Base-by-base conservation (phyloP, 2,888 invertebrate genomes). In the Piscicola geometra region DNA sequence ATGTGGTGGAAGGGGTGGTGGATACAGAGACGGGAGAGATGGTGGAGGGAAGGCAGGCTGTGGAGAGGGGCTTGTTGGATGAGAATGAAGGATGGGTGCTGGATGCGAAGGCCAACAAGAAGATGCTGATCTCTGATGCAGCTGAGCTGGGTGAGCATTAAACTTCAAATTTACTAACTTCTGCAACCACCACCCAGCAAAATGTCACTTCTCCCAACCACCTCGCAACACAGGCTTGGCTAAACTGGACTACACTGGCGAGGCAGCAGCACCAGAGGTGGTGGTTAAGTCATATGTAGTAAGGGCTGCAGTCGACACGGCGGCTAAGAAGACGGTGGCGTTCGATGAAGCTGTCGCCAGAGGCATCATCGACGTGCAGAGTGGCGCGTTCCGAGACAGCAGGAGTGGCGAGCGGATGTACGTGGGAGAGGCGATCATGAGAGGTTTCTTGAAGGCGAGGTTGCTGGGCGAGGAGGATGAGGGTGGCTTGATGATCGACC, bases 31-130 rank as follows among this genome's bases (percentile, higher is more conserved):
- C 35, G 1, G 68, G 50, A 15, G 73, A 78, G 75, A 52, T 77
- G 35, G 52, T 81, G 1, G 70, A 76, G 21, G 78, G 80, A 18
- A 76, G 81, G 33, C 93, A 95, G 88, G 94, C 94, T 36, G 94
- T 96, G 81, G 92, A 93, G 84, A 89, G 91, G 82, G 94, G 94
- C 84, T 89, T 96, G 71, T 90, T 90, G 84, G 94, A 94, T 82
- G 93, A 94, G 5, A 93, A 80, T n/a, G 81, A 81, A 71, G 84
- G 84, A 9, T 75, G 83, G 3, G 84, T 83, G 77, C 79, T 80
- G 5, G 92, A 95, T 86, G 93, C 93, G 33, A 89, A 89, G 30
- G 93, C 93, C 0, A 33, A 70, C 25, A 89, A 91, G 78, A 90
- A 90, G 82, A 87, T 93, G 69, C 91, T 91, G 28, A 88, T 96